phyloP scores from a whole-genome alignment of 2,888 invertebrate genomes.

The Pachymerium ferrugineum region DNA sequence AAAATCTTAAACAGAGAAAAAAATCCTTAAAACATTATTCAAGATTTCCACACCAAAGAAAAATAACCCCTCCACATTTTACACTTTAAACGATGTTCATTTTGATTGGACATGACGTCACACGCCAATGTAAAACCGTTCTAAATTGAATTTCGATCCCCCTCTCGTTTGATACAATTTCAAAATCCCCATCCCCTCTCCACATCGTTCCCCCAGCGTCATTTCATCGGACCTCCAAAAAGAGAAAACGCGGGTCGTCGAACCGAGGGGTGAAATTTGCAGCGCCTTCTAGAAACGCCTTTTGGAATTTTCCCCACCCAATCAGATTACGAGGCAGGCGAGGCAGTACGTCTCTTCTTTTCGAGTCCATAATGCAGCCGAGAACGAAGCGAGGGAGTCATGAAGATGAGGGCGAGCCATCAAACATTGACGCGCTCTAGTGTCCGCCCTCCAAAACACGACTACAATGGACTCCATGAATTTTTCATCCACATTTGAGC shows the following conservation, averaged over 20 bases:
- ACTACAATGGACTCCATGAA: not conserved
- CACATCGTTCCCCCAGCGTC: slow-evolving; percentile 7
- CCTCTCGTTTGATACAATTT: not conserved
- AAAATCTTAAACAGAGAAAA: no score
- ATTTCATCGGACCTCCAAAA: slow-evolving; percentile 9
- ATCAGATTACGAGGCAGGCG: slow-evolving; percentile 18
- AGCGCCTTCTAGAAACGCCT: slow-evolving; percentile 21
- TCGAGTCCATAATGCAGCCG: not conserved
- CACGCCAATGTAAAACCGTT: not conserved
- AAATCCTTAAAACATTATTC: no score
- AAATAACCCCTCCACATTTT: not conserved
- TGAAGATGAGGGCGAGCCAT: slow-evolving; percentile 18
- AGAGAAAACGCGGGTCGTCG: not conserved
- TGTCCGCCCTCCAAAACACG: slow-evolving; percentile 15
- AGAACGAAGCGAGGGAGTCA: not conserved
- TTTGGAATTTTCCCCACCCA: slow-evolving; percentile 7
- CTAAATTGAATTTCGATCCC: not conserved
- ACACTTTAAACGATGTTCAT: not conserved
- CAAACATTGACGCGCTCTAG: slow-evolving; percentile 21
- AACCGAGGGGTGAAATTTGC: slow-evolving; percentile 21
- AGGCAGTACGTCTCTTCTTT: slow-evolving; percentile 21
- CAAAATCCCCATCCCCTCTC: no score
- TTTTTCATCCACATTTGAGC: slow-evolving; percentile 15
- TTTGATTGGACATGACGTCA: slow-evolving; percentile 9
- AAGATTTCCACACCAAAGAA: no score